Conservation (phyloP, 2,888 invertebrate genomes). For the Leptura quadrifasciata region DNA sequence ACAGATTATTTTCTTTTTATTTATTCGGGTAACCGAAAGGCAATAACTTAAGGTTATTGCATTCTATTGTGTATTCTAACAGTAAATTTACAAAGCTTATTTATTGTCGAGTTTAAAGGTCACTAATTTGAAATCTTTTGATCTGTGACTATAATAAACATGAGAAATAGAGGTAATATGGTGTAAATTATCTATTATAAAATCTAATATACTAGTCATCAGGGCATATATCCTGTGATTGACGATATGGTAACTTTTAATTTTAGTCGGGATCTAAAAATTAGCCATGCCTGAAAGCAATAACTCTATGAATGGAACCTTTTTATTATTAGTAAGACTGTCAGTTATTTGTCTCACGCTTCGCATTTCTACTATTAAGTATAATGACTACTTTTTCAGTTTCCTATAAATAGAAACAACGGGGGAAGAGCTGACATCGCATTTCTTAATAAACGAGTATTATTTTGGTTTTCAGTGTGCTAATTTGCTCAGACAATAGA, state of each 20-base stretch:
- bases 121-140: constrained; percentile 36
- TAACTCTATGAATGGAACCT: constrained; percentile 61
- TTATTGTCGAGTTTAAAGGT: constrained; percentile 14
- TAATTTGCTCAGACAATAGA: background rate
- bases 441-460: background rate
- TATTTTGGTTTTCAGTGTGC: background rate
- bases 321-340: constrained; percentile 43
- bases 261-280: constrained; percentile 66
- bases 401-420: constrained; percentile 10
- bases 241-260: constrained; percentile 65
- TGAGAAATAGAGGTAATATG: constrained; percentile 49
- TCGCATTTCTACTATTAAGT: constrained; percentile 42
- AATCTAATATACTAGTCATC: constrained; percentile 67
- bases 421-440: background rate
- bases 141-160: constrained; percentile 42
- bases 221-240: constrained; percentile 69
- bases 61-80: constrained; percentile 21
- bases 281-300: constrained; percentile 68
- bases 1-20: background rate
- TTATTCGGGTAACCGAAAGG: background rate
- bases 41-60: constrained; percentile 11
- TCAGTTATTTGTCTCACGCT: constrained; percentile 44
- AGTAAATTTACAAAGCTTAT: constrained; percentile 9
- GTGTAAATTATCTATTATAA: constrained; percentile 60
- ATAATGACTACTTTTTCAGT: constrained; percentile 26